Evolutionary conservation across 1,140 invertebrate species (phyloP).

Genomic region (Caenorhabditis remanei): DNA sequence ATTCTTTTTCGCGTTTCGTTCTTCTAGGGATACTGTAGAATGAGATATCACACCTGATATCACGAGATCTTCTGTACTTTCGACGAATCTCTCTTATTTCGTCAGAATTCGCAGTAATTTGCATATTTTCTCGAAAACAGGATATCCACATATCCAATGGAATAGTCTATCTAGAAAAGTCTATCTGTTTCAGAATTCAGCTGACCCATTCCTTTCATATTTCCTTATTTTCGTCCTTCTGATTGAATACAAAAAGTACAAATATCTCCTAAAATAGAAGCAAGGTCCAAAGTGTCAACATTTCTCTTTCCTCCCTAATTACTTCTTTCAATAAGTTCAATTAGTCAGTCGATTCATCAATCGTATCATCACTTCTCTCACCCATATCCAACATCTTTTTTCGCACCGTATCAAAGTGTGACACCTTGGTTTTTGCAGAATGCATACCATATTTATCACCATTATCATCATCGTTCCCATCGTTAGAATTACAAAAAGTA

Average conservation of each 20-base stretch:
- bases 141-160: background rate
- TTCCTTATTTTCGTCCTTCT: background rate
- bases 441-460: slow-evolving; percentile 15
- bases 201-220: background rate
- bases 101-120: background rate
- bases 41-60: no score
- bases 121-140: background rate
- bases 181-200: background rate
- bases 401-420: slow-evolving; percentile 15
- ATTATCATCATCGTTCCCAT: background rate
- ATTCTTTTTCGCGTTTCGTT: no score
- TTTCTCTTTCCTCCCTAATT: background rate
- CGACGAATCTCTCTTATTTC: background rate
- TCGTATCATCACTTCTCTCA: slow-evolving; percentile 9
- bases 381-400: background rate
- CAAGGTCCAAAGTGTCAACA: slow-evolving; percentile 13
- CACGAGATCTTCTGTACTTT: background rate
- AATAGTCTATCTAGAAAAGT: background rate
- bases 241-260: background rate
- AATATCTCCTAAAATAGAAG: background rate
- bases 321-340: slow-evolving; percentile 17
- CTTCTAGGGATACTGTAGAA: no score
- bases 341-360: slow-evolving; percentile 5
- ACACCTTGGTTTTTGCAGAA: background rate
- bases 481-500: background rate